These are phyloP conservation scores for Camponotus fellah DNA, from an alignment of 2,888 invertebrate species.

Conservation along the genomic window DNA sequence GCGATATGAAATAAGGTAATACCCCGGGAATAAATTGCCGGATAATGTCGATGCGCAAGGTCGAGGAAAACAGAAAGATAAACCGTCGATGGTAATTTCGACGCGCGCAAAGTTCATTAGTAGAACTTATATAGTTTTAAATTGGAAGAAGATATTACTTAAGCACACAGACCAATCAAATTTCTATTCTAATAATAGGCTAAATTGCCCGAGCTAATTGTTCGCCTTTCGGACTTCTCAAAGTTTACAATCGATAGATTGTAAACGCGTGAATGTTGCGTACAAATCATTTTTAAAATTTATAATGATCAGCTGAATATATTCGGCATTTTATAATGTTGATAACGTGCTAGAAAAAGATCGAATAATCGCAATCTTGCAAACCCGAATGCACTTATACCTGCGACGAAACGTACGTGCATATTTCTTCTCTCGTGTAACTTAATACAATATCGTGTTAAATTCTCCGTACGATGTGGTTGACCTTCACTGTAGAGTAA, in stretches of 20 bases:
- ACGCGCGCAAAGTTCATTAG: not conserved
- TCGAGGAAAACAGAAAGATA: not conserved
- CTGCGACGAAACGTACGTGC: not conserved
- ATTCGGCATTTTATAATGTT: not conserved
- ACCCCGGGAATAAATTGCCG: conserved; percentile 1
- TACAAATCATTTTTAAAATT: not conserved
- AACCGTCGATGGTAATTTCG: not conserved
- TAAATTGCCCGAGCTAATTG: not conserved
- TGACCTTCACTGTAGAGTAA: conserved; percentile 2
- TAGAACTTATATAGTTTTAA: not conserved
- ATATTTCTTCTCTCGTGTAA: not conserved
- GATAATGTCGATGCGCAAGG: conserved; percentile 16
- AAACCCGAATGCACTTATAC: not conserved
- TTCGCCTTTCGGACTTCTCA: not conserved
- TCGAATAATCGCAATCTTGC: not conserved
- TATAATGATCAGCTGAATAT: too few relatives aligned
- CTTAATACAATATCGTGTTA: not conserved
- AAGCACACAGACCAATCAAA: not conserved
- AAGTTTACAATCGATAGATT: not conserved
- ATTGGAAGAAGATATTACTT: not conserved
- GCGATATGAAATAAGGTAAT: not conserved
- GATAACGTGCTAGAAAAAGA: not conserved
- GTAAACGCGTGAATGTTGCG: too few relatives aligned
- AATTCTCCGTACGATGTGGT: not conserved
- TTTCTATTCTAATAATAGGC: not conserved